phyloP scores from a whole-genome alignment of 2,888 invertebrate genomes.

The Polyploca ridens region DNA sequence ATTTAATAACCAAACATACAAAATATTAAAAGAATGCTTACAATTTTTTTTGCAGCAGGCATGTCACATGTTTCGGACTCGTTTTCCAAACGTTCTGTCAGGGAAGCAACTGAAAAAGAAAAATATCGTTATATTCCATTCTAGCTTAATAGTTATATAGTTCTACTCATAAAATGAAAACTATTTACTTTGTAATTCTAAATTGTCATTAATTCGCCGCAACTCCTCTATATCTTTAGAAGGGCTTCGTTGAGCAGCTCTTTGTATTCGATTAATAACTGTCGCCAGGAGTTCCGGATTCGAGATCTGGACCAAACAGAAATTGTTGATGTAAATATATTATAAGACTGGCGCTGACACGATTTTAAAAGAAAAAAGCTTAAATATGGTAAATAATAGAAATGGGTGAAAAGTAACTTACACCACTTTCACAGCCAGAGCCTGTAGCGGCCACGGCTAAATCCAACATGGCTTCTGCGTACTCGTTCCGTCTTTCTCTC shows the following conservation, averaged over 20 bases:
- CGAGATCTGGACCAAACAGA: slow-evolving; percentile 30
- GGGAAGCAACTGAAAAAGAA: slow-evolving; percentile 30
- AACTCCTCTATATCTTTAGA: slow-evolving; percentile 36
- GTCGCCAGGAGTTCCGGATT: slow-evolving; percentile 43
- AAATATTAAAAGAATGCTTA: neutral
- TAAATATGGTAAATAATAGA: neutral
- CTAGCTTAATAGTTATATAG: too few relatives aligned
- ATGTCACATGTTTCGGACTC: slow-evolving; percentile 17
- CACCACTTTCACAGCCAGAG: slow-evolving; percentile 37
- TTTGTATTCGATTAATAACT: slow-evolving; percentile 44
- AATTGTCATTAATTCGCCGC: slow-evolving; percentile 38
- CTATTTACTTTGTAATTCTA: slow-evolving; percentile 46
- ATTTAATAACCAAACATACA: too few relatives aligned
- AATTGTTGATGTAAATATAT: neutral
- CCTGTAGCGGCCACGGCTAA: slow-evolving; percentile 40
- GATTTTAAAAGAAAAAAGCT: neutral
- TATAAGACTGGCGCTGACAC: neutral
- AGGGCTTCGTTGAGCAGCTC: slow-evolving; percentile 22
- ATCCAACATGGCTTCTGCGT: slow-evolving; percentile 44
- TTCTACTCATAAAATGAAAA: too few relatives aligned
- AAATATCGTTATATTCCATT: too few relatives aligned
- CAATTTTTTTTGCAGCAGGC: neutral
- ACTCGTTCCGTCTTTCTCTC: slow-evolving; percentile 51
- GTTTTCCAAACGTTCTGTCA: slow-evolving; percentile 24
- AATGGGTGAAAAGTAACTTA: slow-evolving; percentile 27